Evolutionary conservation across 2,888 invertebrate species (phyloP).

Genomic region (Hipparchia semele): DNA sequence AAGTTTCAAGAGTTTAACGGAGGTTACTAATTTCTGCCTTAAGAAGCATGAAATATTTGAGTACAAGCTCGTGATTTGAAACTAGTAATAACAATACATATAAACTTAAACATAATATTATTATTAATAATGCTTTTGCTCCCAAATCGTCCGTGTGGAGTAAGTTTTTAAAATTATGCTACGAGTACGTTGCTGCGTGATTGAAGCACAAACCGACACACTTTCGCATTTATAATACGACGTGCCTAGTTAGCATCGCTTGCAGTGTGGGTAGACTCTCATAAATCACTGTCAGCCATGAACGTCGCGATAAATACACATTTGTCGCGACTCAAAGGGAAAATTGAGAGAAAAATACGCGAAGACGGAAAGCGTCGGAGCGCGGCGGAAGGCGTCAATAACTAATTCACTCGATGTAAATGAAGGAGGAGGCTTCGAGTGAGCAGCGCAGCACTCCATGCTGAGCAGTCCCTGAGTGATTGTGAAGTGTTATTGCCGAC

Average conservation of each 20-base stretch:
- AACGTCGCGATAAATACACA: constrained; percentile 40
- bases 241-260: background rate
- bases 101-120: no score
- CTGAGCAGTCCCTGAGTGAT: constrained; percentile 1
- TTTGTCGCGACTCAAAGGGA: constrained; percentile 38
- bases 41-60: no score
- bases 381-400: constrained; percentile 6
- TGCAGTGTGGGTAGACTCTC: background rate
- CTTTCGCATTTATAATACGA: no score
- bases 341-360: constrained; percentile 34
- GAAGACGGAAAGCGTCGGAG: background rate
- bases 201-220: no score
- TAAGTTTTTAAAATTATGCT: no score
- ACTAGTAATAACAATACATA: no score
- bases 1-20: no score
- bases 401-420: constrained; percentile 13
- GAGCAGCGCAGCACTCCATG: background rate
- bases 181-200: no score
- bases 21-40: no score
- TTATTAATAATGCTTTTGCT: no score
- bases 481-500: background rate
- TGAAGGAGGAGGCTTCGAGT: background rate
- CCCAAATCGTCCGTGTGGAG: no score
- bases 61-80: no score
- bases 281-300: constrained; percentile 37